These are phyloP conservation scores for Tenrec ecaudatus DNA, from an alignment of 2,113 vertebrate species.

Conservation along the genomic window DNA sequence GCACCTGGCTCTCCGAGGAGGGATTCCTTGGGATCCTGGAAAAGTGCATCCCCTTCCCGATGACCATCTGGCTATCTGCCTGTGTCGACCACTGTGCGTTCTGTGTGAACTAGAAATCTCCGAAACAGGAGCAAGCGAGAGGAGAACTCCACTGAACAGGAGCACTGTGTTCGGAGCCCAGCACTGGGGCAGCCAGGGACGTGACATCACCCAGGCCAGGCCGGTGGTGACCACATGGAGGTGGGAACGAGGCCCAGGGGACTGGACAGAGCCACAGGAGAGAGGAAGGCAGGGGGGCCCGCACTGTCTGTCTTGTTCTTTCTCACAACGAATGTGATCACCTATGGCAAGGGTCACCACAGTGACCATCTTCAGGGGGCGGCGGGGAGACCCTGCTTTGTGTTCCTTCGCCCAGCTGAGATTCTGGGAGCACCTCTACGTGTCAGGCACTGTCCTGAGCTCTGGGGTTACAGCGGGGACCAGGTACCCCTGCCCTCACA, in stretches of 20 bases:
- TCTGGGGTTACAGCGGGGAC: neutral
- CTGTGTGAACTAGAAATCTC: neutral
- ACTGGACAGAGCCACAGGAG: neutral
- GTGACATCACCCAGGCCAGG: neutral
- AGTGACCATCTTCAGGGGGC: neutral
- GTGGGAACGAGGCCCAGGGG: neutral
- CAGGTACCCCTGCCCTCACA: neutral
- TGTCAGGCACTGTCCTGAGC: neutral
- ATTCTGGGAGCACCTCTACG: neutral
- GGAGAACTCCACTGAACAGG: neutral
- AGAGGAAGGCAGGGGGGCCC: neutral
- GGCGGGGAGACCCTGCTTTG: neutral
- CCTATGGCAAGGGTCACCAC: neutral
- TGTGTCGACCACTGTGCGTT: neutral
- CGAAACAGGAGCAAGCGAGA: too few relatives aligned
- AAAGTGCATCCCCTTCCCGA: neutral
- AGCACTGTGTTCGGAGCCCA: neutral
- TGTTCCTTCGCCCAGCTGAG: neutral
- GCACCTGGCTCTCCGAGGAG: neutral
- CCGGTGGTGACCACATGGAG: neutral
- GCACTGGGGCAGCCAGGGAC: neutral
- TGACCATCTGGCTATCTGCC: neutral
- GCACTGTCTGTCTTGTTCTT: neutral
- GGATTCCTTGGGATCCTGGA: too few relatives aligned
- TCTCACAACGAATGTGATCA: conserved; percentile 2